Base-by-base conservation (phyloP, 1,140 invertebrate species). In the Chelonus insularis region DNA sequence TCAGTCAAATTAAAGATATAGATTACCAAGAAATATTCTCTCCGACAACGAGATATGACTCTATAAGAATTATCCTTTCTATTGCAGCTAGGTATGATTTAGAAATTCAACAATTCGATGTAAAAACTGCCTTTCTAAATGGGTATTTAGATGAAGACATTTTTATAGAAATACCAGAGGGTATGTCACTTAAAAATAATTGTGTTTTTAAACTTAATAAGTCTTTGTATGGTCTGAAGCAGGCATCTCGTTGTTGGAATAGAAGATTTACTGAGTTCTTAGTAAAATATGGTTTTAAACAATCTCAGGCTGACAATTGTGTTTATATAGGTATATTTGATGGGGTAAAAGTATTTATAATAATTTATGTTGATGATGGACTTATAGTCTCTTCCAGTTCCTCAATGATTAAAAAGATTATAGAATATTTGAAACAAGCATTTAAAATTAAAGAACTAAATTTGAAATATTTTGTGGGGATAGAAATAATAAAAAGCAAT, bases 101-200 rank as follows among this genome's bases (percentile, higher is more conserved):
- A 5, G 12, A 51, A 6, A 21, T 76, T 1, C 8, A 23, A 0
- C 68, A 75, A 25, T 59, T 76, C 9, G 76, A 77, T 56, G 65
- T 78, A 1, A 67, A 64, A 51, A 72, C 69, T 18, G 78, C 77
- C 0, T 78, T 62, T 32, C 18, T 62, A 9, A 21, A 62, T 14
- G 60, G 54, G 11, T 60, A 66, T 56, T 3, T 48, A 23, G 9
- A 9, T 11, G 20, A 21, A 48, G 16, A 25, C 1, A 48, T 48
- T 11, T 48, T 21, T n/a, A 23, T 48, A 16, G 9, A 21, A 23
- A 5, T 23, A 11, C 45, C 21, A 11, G 16, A 18, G 6, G 11
- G 45, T 23, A 9, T 20, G n/a, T 21, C 3, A 25, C 29, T 51
- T 11, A 63, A 60, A 8, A 56, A 55, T 20, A 39, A 45, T 14